Base-by-base conservation (phyloP, 2,797 vertebrate species). In the Salmo trutta region DNA sequence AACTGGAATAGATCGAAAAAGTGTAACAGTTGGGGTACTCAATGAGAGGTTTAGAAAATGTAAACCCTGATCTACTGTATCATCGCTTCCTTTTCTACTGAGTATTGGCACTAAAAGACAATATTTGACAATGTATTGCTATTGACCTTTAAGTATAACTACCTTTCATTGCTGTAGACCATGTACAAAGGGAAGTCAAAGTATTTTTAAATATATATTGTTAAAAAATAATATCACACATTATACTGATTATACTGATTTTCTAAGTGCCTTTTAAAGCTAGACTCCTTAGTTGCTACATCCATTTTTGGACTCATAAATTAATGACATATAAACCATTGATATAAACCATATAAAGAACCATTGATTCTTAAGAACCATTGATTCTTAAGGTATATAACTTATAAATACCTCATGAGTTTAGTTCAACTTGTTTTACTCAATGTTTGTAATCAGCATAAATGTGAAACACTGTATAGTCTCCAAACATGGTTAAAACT, bases 241-340 rank as follows among this genome's bases (percentile, higher is more conserved):
- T 33, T 80, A 71, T 83, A 31, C 33, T 36, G 33, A 79, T 82
- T 82, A 89, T 81, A 85, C 84, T 86, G 88, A 91, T 88, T 83
- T 84, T 90, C 90, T 77, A 87, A 93, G 93, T 95, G 93, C 93
- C 93, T 62, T 94, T 88, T 10, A 41, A 41, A 41, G 36, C 8
- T 10, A 41, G 7, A 41, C 36, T 41, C 36, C 8, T 41, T 41
- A 41, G 36, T 41, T 41, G 36, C 36, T 41, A 41, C 36, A 41
- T 41, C 36, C 36, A 10, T 41, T 41, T 41, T 41, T 41, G 36
- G 36, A 41, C 36, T 41, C 36, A 41, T 10, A 41, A 41, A 41
- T 41, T 1, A 8, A 41, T 41, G 7, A 41, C 33, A 36, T 41
- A 41, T 41, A n/a, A n/a, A n/a, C n/a, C n/a, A n/a, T n/a, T n/a